Conservation (phyloP, 2,797 vertebrate genomes). For the Lagodon rhomboides region DNA sequence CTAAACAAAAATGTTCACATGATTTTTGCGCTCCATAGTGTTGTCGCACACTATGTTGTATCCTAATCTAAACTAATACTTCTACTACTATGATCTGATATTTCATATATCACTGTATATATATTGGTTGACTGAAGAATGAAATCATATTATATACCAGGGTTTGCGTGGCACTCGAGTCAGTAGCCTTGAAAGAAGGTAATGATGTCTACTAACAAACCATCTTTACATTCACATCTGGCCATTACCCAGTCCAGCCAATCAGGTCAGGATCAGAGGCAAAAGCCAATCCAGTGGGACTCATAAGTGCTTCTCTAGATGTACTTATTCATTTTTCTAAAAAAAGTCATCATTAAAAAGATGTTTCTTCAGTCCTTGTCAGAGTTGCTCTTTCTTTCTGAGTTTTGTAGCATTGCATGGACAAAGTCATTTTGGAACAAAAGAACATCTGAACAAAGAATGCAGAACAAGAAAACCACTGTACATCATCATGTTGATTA, state of each 20-base stretch:
- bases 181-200: not conserved
- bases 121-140: not conserved
- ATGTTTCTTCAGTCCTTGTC: not conserved
- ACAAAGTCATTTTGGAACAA: too few relatives aligned
- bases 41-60: too few relatives aligned
- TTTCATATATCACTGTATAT: too few relatives aligned
- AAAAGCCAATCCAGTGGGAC: not conserved
- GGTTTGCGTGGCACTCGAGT: not conserved
- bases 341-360: not conserved
- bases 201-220: not conserved
- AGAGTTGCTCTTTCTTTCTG: too few relatives aligned
- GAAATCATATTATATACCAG: not conserved
- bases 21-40: too few relatives aligned
- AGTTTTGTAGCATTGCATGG: too few relatives aligned
- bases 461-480: too few relatives aligned
- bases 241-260: not conserved
- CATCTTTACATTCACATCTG: not conserved
- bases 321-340: not conserved
- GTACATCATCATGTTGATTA: not conserved
- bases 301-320: not conserved
- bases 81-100: too few relatives aligned
- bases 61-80: too few relatives aligned
- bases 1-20: too few relatives aligned
- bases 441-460: too few relatives aligned
- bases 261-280: not conserved